Evolutionary conservation across 2,113 vertebrate species (phyloP).

Genomic region (Hydrochoerus hydrochaeris): DNA sequence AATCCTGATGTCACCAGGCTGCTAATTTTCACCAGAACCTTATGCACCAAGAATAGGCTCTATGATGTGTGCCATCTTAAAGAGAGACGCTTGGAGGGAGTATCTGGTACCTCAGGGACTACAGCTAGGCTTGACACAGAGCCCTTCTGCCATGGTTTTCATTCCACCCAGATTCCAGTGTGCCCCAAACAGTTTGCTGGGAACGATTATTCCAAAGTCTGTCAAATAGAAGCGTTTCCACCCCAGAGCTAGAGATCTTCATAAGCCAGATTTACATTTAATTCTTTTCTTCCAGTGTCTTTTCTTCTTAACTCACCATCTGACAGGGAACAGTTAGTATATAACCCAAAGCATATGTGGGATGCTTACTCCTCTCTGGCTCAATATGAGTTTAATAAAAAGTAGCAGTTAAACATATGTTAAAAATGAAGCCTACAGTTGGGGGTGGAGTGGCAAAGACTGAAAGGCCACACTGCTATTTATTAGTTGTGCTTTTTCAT

Average conservation of each 20-base stretch:
- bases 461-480: constrained; percentile 53
- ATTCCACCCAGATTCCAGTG: neutral
- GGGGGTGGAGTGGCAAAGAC: constrained; percentile 68
- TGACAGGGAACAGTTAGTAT: constrained; percentile 73
- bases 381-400: constrained; percentile 81
- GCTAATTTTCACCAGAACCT: neutral
- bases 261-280: constrained; percentile 57
- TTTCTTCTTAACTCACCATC: constrained; percentile 74
- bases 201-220: neutral
- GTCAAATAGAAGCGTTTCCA: neutral
- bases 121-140: neutral
- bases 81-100: neutral
- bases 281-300: constrained; percentile 52
- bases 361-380: constrained; percentile 63
- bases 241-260: constrained; percentile 51
- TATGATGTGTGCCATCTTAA: neutral
- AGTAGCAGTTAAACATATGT: constrained; percentile 79
- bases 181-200: neutral
- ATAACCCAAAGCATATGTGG: constrained; percentile 79
- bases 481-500: constrained; percentile 78
- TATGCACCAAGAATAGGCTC: neutral
- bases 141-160: neutral
- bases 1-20: neutral
- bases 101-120: neutral
- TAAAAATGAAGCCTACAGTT: constrained; percentile 75